A percentile compares a stretch with the other conserved stretches of the same genome.
Evolutionary conservation across 2,888 invertebrate species (phyloP).

Genomic region (Zhengitettix transpicula): DNA sequence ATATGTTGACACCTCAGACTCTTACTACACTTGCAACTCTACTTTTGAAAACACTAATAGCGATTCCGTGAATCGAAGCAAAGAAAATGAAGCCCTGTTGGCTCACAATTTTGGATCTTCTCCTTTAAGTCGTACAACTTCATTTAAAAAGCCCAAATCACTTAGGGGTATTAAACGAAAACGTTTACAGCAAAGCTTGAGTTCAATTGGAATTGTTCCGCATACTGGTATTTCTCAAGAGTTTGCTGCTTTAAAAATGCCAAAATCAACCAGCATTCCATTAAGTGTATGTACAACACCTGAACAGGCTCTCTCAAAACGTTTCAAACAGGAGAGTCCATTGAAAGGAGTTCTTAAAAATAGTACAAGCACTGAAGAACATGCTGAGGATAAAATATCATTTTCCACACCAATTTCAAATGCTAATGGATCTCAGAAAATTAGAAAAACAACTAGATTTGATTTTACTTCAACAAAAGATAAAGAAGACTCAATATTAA

Average conservation of each 20-base stretch:
- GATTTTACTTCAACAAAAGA: neutral
- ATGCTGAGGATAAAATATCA: neutral
- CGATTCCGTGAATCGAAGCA: neutral
- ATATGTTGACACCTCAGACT: neutral
- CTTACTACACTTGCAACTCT: neutral
- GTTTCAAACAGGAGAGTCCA: neutral
- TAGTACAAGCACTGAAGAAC: neutral
- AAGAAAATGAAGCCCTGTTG: neutral
- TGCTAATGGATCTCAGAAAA: neutral
- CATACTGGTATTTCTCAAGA: conserved; percentile 5
- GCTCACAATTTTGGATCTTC: neutral
- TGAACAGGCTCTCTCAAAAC: neutral
- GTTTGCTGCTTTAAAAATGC: conserved; percentile 1
- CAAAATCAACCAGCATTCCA: neutral
- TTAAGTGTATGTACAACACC: neutral
- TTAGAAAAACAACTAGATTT: neutral
- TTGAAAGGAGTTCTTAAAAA: conserved; percentile 6
- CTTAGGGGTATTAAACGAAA: conserved; percentile 1
- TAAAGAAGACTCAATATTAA: neutral
- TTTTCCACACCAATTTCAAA: neutral
- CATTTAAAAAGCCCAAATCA: conserved; percentile 1
- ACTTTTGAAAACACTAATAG: neutral
- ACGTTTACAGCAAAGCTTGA: neutral
- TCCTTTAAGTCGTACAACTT: neutral
- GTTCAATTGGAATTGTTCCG: neutral